Percentiles rank a stretch among this genome's conserved stretches.
Evolutionary conservation across 2,113 vertebrate species (phyloP).

Genomic region (Indri indri): DNA sequence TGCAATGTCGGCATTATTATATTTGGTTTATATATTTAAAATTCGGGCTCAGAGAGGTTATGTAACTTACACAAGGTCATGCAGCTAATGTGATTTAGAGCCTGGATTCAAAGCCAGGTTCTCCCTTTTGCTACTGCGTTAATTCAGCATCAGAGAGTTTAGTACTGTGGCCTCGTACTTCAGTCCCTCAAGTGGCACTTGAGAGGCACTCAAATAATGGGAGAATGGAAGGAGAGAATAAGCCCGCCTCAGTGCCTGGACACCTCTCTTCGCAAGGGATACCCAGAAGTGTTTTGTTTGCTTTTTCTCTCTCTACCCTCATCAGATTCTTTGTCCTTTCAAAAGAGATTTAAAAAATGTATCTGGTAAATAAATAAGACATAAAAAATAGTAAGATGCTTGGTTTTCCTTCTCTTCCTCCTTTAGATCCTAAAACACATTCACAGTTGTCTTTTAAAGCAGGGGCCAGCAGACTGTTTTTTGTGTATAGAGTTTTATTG

Average conservation of each 20-base stretch:
- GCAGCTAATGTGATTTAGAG: not conserved
- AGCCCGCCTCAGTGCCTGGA: not conserved
- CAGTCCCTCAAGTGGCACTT: not conserved
- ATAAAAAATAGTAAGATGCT: not conserved
- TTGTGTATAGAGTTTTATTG: not conserved
- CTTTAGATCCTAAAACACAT: not conserved
- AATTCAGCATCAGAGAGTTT: not conserved
- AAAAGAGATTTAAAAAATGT: not conserved
- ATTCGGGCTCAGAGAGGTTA: not conserved
- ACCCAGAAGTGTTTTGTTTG: not conserved
- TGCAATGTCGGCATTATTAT: not conserved
- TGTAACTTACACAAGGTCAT: not conserved
- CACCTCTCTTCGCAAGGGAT: no score
- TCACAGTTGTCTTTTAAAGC: not conserved
- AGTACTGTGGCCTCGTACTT: not conserved
- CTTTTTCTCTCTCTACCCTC: not conserved
- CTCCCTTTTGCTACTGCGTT: not conserved
- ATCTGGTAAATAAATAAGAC: not conserved
- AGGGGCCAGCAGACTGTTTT: not conserved
- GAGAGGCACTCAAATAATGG: not conserved
- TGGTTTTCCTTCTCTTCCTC: not conserved
- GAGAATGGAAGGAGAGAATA: fast-evolving
- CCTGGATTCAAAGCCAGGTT: not conserved
- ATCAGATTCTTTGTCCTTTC: not conserved
- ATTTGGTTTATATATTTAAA: not conserved